Base-by-base conservation (phyloP, 2,888 invertebrate species). In the Leptodirus hochenwartii region DNA sequence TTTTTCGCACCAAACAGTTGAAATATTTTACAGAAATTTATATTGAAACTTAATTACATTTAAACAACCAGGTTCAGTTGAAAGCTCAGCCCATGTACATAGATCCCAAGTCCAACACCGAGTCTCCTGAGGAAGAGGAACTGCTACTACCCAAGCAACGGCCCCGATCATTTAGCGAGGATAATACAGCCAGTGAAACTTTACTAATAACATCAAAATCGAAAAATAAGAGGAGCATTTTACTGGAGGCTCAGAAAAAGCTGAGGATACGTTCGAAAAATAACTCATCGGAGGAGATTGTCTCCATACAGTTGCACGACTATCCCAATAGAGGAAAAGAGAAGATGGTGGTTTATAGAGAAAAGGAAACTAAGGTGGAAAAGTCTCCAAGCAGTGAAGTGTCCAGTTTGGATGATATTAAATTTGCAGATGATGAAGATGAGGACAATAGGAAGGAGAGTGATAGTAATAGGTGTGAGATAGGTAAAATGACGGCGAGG, bases 341-440 rank as follows among this genome's bases (percentile, higher is more conserved):
- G n/a, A 41, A 37, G 17, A 20, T 41, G 22, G 42, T 38, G 10
- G 43, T 43, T 20, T 47, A 47, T 22, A 46, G 60, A 22, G 75
- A 74, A 46, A 69, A 77, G 43, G 68, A 76, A 29, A 72, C 68
- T 2, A 64, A 61, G n/a, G 62, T 65, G 0, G 69, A 73, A 41
- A 77, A 77, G 46, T 70, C 69, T 1, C 69, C 69, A 10, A 64
- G 61, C 34, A 45, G 69, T 8, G 66, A 66, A 43, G 60, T 65
- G 37, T 58, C 64, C 27, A 64, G 66, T 40, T 55, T 70, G 31
- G 65, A 65, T 30, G 75, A 75, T 40, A 67, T 78, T 27, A 70
- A 65, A 44, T 79, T 70, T 47, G 79, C 70, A 5, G 78, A 79
- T 43, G 77, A 77, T 17, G 68, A 66, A 39, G 69, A 68, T 2